Conservation (phyloP, 2,888 invertebrate genomes). For the Acrocyrtus sp. region DNA sequence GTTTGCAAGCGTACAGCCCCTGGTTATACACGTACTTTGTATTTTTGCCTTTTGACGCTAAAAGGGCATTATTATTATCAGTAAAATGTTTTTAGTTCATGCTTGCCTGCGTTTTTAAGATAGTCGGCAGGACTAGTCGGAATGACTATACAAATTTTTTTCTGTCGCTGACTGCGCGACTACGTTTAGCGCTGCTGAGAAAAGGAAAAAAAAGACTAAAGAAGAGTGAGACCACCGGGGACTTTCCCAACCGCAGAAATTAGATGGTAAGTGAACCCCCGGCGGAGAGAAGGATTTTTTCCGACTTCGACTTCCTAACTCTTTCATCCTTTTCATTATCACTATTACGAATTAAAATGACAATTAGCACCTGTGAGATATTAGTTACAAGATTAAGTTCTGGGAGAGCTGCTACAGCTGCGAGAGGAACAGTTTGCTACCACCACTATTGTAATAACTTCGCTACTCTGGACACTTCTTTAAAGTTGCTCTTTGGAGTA, state of each 20-base stretch:
- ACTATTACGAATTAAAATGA: constrained; percentile 38
- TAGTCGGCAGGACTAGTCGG: too few species aligned
- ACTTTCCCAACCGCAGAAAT: constrained; percentile 2
- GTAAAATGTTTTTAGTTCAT: background rate
- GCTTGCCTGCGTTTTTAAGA: background rate
- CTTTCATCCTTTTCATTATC: constrained; percentile 8
- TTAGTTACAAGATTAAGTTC: background rate
- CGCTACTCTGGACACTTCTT: too few species aligned
- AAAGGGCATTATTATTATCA: constrained; percentile 10
- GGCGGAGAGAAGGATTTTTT: background rate
- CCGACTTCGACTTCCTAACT: constrained; percentile 29
- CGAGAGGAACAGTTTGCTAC: too few species aligned
- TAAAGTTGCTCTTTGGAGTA: too few species aligned
- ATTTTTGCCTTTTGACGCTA: constrained; percentile 18
- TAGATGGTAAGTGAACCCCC: background rate
- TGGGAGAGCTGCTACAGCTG: too few species aligned
- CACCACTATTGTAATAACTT: too few species aligned
- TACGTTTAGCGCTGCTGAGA: background rate
- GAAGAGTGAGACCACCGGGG: constrained; percentile 16
- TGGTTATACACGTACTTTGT: too few species aligned
- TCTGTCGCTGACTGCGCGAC: too few species aligned
- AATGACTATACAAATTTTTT: too few species aligned
- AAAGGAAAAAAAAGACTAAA: background rate
- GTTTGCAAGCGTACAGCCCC: too few species aligned
- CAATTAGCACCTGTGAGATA: constrained; percentile 38